Evolutionary conservation across 2,113 vertebrate genomes (phyloP), one percentile per base, ranked within the genome.

Genomic region (Clarias batrachus): DNA sequence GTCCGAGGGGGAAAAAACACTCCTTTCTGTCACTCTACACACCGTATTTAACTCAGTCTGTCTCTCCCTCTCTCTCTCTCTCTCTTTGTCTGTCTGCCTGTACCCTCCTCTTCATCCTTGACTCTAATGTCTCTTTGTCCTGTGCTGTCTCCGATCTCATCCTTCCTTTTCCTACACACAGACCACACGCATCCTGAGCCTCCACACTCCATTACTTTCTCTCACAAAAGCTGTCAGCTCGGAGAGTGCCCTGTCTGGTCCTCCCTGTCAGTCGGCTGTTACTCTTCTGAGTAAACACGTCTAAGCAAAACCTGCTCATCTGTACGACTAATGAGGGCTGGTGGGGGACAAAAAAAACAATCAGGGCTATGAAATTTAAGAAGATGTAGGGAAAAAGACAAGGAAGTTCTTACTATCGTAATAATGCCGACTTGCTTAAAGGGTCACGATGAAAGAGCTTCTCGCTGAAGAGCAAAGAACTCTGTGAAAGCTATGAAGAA

Each of bases 281-380:
- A 57, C 89, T 85, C 90, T 89, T 80, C 89, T 88, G 81, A 89
- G 87, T 90, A 93, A 93, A 94, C 90, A 90, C 33, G 16, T 78
- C 83, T 71, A 84, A 56, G 63, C 71, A 30, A 56, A 85, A 85
- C 37, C 62, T 63, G 57, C 62, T 86, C 27, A 27, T 85, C 73
- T 87, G 9, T n/a, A 2, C 70, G 48, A 65, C 63, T 81, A 59
- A 59, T 57, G 71, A 77, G n/a, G 71, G 37, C 16, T 25, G 13
- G 48, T 8, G 14, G 30, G 9, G 66, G 13, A 3, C 8, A 14
- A 77, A 27, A 79, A 79, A 57, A 79, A 59, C 77, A 79, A 30
- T 79, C 59, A 19, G 11, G 4, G 2, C 4, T 37, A 30, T 21
- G 16, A 33, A 33, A 33, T 37, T 60, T 23, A 57, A 62, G 57